phyloP scores from a whole-genome alignment of 1,140 invertebrate genomes.

The Samia ricini region DNA sequence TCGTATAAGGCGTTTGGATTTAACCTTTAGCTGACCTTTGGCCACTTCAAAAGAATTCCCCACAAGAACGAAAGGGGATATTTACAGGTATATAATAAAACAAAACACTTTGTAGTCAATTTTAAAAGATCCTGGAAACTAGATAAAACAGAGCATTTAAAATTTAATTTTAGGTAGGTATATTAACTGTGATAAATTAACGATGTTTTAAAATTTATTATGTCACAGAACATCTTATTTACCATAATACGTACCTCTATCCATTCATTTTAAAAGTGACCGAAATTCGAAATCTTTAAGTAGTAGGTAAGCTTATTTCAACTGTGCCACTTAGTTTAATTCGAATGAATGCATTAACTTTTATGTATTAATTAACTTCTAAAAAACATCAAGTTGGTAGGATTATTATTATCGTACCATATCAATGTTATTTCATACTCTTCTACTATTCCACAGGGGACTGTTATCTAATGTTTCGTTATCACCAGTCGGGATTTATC shows the following conservation, averaged over 20 bases:
- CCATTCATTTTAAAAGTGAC: too few relatives aligned
- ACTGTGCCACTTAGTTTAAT: neutral
- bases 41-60: slow-evolving; percentile 15
- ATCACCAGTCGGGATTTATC: neutral
- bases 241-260: too few relatives aligned
- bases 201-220: too few relatives aligned
- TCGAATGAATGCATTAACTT: neutral
- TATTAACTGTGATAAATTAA: too few relatives aligned
- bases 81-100: neutral
- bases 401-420: neutral
- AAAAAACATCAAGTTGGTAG: neutral
- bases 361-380: neutral
- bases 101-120: neutral
- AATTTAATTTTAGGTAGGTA: too few relatives aligned
- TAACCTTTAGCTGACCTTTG: slow-evolving; percentile 12
- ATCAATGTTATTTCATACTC: neutral
- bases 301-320: too few relatives aligned
- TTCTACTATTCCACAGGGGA: neutral
- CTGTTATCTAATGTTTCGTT: too few relatives aligned
- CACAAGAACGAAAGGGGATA: slow-evolving; percentile 2
- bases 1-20: neutral
- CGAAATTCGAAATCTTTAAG: too few relatives aligned
- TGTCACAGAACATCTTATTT: too few relatives aligned
- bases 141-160: too few relatives aligned
- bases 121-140: neutral